These are phyloP conservation scores for Idaea biselata DNA, from an alignment of 2,888 invertebrate species.

Conservation along the genomic window DNA sequence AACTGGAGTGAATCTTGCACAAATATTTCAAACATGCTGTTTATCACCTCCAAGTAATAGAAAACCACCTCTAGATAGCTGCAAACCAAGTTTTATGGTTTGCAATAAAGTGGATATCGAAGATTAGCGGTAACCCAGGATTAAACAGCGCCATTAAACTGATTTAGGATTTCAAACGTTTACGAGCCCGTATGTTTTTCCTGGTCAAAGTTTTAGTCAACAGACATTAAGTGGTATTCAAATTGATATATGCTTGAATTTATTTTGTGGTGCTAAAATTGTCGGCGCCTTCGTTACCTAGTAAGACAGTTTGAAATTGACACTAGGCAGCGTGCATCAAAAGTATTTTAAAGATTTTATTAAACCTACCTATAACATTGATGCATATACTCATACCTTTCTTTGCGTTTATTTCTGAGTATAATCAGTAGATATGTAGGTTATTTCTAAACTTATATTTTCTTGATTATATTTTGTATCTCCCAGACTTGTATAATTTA, in stretches of 20 bases:
- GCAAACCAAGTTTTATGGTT: constrained; percentile 4
- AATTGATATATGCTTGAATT: constrained; percentile 31
- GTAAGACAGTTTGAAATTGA: background rate
- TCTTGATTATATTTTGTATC: no score
- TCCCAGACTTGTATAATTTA: no score
- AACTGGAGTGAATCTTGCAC: no score
- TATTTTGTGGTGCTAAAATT: background rate
- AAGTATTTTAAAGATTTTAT: no score
- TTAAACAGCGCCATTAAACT: constrained; percentile 43
- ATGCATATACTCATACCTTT: no score
- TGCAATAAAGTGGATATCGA: constrained; percentile 19
- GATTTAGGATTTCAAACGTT: constrained; percentile 32
- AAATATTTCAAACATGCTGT: background rate
- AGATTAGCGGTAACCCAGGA: constrained; percentile 32
- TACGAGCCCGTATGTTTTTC: constrained; percentile 27
- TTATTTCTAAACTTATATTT: no score
- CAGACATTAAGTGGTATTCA: constrained; percentile 40
- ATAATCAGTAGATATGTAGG: no score
- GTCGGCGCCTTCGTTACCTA: background rate
- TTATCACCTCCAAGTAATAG: background rate
- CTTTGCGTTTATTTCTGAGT: no score
- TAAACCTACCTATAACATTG: no score
- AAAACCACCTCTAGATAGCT: background rate
- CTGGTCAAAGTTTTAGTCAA: constrained; percentile 38
- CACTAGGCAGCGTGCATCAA: background rate